Percentiles rank a stretch among this genome's conserved stretches.
Evolutionary conservation across 2,888 invertebrate genomes (phyloP).

Genomic region (Drosophila testacea): DNA sequence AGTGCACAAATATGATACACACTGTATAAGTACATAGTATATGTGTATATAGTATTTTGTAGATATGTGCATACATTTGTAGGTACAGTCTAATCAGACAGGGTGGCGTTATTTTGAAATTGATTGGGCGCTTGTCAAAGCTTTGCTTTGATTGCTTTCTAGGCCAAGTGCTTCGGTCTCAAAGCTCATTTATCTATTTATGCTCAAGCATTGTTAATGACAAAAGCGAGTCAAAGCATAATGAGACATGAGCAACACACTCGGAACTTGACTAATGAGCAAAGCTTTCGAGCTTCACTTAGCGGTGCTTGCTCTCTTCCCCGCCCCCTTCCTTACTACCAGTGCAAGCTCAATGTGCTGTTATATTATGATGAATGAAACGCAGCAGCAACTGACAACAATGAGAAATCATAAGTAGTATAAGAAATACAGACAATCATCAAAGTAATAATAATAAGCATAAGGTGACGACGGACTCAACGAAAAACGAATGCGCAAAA

Average conservation of each 20-base stretch:
- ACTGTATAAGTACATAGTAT: conserved; percentile 10
- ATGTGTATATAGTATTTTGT: not conserved
- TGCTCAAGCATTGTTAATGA: conserved; percentile 67
- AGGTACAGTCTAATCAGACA: conserved; percentile 76
- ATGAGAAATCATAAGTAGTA: conserved; percentile 77
- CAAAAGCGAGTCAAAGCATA: conserved; percentile 59
- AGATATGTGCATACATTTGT: not conserved
- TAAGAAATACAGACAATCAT: conserved; percentile 66
- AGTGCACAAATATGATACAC: conserved; percentile 52
- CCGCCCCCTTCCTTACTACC: conserved; percentile 1
- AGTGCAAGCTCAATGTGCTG: conserved; percentile 54
- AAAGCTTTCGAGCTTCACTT: conserved; percentile 68
- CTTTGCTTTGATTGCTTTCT: conserved; percentile 68
- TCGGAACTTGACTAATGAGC: conserved; percentile 66
- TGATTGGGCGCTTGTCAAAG: conserved; percentile 45
- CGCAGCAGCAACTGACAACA: conserved; percentile 59
- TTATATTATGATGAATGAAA: conserved; percentile 76
- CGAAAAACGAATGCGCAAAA: conserved; percentile 76
- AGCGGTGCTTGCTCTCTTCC: conserved; percentile 64
- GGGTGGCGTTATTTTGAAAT: conserved; percentile 64
- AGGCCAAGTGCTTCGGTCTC: conserved; percentile 72
- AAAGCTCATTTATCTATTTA: conserved; percentile 50
- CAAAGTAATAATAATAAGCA: conserved; percentile 75
- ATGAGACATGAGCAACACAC: conserved; percentile 68
- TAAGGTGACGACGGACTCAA: conserved; percentile 75